Evolutionary conservation across 2,113 vertebrate genomes (phyloP), one percentile per base, ranked within the genome.

Genomic region (Pimephales promelas): DNA sequence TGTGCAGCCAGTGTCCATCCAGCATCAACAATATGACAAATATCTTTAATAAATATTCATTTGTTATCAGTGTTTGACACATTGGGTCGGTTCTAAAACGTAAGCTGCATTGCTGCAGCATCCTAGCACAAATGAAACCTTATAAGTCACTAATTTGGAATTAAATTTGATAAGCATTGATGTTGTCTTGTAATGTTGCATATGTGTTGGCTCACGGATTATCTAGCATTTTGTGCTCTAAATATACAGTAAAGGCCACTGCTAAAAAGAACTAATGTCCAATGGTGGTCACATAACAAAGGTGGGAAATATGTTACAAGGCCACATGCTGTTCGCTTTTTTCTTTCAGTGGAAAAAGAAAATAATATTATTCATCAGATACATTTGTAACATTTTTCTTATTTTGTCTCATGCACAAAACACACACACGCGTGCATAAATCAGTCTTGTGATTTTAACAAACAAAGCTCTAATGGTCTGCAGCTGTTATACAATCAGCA

Each of bases 21-120:
- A 72, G 4, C 31, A 57, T 57, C 49, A n/a, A 57, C 28, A 40
- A 57, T 56, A n/a, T 22, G 4, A 56, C 74, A 40, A 36, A 57
- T 76, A 75, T 66, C 59, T 83, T 86, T n/a, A 73, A 79, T 24
- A 82, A 66, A 75, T 43, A 34, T 75, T 66, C 22, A 77, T 85
- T 77, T 61, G 20, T 56, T 57, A 10, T 40, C 28, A 70, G 26
- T 26, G 24, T 10, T 26, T 9, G 45, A 79, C 57, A 52, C 18
- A 54, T 22, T 34, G 43, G 34, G 22, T 68, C 24, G 59, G 34
- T 28, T 36, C 28, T 31, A 22, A 56, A 76, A 22, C 28, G 10
- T 2, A 2, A 36, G 26, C 18, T 76, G 10, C 20, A 14, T 10
- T 31, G 47, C 72, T 52, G 3, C 28, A 22, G 16, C 47, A 74